These are phyloP conservation scores for Erpetoichthys calabaricus DNA, from an alignment of 2,797 vertebrate species.

Conservation along the genomic window DNA sequence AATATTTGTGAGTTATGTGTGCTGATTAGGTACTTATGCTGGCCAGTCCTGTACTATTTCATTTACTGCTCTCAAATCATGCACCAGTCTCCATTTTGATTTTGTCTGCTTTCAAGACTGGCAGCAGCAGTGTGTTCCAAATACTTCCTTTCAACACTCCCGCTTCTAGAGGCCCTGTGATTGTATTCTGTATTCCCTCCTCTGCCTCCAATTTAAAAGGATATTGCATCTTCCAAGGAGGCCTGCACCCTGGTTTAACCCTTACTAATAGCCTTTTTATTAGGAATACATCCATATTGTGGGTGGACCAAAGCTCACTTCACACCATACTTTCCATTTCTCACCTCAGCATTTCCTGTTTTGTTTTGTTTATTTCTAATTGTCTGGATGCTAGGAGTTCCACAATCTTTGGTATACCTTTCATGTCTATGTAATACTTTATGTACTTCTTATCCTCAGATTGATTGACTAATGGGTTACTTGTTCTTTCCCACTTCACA, in stretches of 20 bases:
- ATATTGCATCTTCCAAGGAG: neutral
- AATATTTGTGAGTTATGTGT: neutral
- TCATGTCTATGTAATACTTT: neutral
- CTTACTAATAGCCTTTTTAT: slow-evolving; percentile 1
- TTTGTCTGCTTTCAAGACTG: neutral
- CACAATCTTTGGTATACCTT: neutral
- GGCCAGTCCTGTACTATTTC: neutral
- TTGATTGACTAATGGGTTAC: neutral
- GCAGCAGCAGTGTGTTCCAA: slow-evolving; percentile 11
- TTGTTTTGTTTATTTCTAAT: neutral
- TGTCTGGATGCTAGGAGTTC: neutral
- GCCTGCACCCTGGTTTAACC: neutral
- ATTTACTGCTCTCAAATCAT: slow-evolving; percentile 10
- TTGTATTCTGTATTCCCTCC: neutral
- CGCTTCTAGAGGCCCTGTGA: neutral
- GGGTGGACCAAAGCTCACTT: neutral
- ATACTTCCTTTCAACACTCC: slow-evolving; percentile 3
- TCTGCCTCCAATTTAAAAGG: slow-evolving; percentile 8
- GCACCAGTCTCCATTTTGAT: neutral
- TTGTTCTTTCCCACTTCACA: neutral
- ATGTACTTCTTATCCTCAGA: neutral
- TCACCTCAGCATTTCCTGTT: slow-evolving; percentile 1
- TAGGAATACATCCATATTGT: slow-evolving; percentile 6
- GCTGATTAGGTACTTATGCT: slow-evolving; percentile 3
- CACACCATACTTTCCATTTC: slow-evolving; percentile 9